Conservation (phyloP, 64 coral and sea anemone species). For the Orbicella faveolata region DNA sequence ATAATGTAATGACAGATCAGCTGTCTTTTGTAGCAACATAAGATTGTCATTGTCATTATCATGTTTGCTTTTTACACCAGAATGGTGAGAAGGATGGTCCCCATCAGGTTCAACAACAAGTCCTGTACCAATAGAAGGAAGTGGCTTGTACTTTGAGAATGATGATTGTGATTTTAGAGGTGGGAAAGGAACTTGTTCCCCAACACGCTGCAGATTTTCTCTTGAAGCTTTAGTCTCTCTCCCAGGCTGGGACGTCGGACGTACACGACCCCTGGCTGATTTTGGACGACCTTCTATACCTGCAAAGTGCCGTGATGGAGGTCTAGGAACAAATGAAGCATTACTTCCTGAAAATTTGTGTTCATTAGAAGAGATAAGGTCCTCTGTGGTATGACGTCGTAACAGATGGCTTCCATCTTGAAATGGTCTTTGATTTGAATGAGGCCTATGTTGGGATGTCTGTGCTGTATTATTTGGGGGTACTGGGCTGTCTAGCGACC, state of each 20-base stretch:
- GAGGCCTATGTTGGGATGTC: not conserved
- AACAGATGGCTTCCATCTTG: not conserved
- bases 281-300: constrained; percentile 38
- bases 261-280: constrained; percentile 69
- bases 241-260: constrained; percentile 26
- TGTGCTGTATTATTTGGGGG: not conserved
- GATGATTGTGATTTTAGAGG: constrained; percentile 34
- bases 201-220: not conserved
- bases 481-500: constrained; percentile 1
- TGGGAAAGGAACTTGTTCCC: not conserved
- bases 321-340: constrained; percentile 56
- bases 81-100: not conserved
- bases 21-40: not conserved
- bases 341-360: not conserved
- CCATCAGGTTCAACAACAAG: not conserved
- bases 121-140: constrained; percentile 66
- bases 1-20: constrained; percentile 1
- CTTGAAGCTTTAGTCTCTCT: not conserved
- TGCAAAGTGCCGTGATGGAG: constrained; percentile 25
- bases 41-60: not conserved
- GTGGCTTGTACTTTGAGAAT: constrained; percentile 80
- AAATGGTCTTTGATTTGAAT: not conserved
- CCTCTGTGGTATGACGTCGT: constrained; percentile 28
- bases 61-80: not conserved
- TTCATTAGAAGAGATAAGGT: constrained; percentile 7